Conservation (phyloP, 2,113 vertebrate genomes). For the Triplophysa siluroides region DNA sequence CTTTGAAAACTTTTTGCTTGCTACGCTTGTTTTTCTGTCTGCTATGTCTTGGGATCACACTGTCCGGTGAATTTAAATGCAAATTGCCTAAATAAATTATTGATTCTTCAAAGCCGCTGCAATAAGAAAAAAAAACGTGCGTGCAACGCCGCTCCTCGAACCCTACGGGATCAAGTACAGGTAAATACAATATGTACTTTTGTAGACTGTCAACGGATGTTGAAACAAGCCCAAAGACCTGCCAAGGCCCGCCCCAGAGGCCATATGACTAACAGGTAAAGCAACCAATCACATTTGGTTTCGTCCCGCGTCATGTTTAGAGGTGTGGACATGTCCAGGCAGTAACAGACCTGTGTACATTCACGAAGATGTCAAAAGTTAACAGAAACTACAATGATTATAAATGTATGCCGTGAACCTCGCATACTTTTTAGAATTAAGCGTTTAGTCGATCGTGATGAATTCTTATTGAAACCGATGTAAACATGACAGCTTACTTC, state of each 20-base stretch:
- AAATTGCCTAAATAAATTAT: constrained; percentile 43
- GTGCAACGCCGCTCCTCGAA: not conserved
- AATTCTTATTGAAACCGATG: too few species aligned
- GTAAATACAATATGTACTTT: not conserved
- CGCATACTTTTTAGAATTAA: too few species aligned
- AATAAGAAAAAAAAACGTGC: constrained; percentile 32
- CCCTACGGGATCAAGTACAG: not conserved
- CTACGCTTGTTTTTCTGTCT: constrained; percentile 23
- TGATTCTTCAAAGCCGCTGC: constrained; percentile 30
- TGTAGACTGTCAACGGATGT: not conserved
- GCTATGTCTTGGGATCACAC: constrained; percentile 15
- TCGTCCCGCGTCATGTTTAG: too few species aligned
- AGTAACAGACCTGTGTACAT: too few species aligned
- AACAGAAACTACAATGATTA: too few species aligned
- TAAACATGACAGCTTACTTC: too few species aligned
- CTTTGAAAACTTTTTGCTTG: constrained; percentile 37
- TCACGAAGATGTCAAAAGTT: too few species aligned
- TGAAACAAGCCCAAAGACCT: not conserved
- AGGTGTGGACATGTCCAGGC: too few species aligned
- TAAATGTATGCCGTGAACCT: too few species aligned
- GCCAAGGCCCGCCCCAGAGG: not conserved
- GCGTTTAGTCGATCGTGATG: too few species aligned
- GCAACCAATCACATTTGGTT: too few species aligned
- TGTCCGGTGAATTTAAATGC: constrained; percentile 38
- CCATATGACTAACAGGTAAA: too few species aligned